Base-by-base conservation (phyloP, 1,140 invertebrate genomes). In the Pogonomyrmex barbatus region DNA sequence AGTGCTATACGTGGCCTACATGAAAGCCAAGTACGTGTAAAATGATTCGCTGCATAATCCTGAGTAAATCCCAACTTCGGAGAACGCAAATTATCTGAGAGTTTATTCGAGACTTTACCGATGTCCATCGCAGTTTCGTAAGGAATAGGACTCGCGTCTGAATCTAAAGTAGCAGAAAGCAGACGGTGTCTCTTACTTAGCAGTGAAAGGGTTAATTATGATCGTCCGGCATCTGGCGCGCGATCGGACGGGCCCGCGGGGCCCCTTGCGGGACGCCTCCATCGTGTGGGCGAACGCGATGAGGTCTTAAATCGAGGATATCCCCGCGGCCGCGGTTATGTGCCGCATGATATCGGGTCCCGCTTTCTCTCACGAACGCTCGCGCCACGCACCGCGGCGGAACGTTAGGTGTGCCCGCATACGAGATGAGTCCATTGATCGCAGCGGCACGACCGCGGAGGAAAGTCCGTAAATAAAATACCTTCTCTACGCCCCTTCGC, bases 321-420 rank as follows among this genome's bases (percentile, higher is more conserved):
- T 85, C 86, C 62, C 47, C 39, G 82, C 60, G 63, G 76, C 45
- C 47, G 56, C 65, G 77, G 47, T 70, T 81, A 70, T 14, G n/a
- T 47, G 77, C 65, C 60, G 60, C 12, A 45, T 24, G 85, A 83
- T 82, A 79, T 87, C 85, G 56, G 68, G 52, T 39, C 60, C 86
- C 82, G 82, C 86, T 87, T 87, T 87, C 86, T 87, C 86, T 87
- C 67, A 71, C 62, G 67, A 77, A 82, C 84, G 76, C 84, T 73
- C 83, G 60, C 85, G 68, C 85, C 85, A 84, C 62, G 79, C 70
- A 84, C 12, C 82, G 82, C 70, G 42, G 52, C 79, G 81, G 76
- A 82, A 83, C 79, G 79, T 83, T 73, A 83, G 79, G 79, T 73
- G 79, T 83, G 79, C 79, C 79, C 79, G 86, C 68, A 84, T 67